Evolutionary conservation across 92 coral and sea anemone genomes (phyloP).

Genomic region (Umimayanthus kanabou): DNA sequence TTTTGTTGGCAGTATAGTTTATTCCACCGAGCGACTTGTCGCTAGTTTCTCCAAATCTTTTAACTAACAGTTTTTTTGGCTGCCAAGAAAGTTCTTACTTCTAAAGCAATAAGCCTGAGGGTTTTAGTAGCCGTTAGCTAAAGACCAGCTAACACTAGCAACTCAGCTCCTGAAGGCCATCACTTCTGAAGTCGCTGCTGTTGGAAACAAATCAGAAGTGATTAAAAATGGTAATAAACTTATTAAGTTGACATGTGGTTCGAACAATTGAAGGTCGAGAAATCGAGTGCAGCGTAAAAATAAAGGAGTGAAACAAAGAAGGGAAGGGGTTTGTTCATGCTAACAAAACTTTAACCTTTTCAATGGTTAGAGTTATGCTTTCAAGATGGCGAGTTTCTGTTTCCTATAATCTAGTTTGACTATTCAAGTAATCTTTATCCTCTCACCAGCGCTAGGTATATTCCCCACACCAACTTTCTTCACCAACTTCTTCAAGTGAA

Average conservation of each 20-base stretch:
- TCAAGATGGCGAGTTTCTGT: neutral
- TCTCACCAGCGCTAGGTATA: constrained; percentile 13
- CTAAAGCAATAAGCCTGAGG: neutral
- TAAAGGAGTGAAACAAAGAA: too few species aligned
- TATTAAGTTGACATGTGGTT: too few species aligned
- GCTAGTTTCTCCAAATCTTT: neutral
- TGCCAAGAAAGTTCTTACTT: neutral
- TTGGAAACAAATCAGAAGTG: too few species aligned
- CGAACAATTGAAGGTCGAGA: too few species aligned
- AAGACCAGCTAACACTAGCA: neutral
- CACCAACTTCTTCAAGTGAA: constrained; percentile 24
- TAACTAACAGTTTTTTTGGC: too few species aligned
- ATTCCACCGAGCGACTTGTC: neutral
- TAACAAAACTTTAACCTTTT: too few species aligned
- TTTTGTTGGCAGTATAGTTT: neutral
- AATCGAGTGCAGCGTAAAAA: too few species aligned
- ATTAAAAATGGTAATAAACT: too few species aligned
- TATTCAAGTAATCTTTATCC: neutral
- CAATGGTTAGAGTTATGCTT: too few species aligned
- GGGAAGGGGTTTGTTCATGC: too few species aligned
- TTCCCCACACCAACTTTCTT: constrained; percentile 7
- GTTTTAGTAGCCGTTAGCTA: neutral
- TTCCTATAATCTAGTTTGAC: neutral
- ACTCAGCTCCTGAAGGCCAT: neutral
- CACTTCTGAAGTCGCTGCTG: too few species aligned